A percentile compares a stretch with the other conserved stretches of the same genome.
Evolutionary conservation across 2,888 invertebrate species (phyloP).

Genomic region (Julus scanicus): DNA sequence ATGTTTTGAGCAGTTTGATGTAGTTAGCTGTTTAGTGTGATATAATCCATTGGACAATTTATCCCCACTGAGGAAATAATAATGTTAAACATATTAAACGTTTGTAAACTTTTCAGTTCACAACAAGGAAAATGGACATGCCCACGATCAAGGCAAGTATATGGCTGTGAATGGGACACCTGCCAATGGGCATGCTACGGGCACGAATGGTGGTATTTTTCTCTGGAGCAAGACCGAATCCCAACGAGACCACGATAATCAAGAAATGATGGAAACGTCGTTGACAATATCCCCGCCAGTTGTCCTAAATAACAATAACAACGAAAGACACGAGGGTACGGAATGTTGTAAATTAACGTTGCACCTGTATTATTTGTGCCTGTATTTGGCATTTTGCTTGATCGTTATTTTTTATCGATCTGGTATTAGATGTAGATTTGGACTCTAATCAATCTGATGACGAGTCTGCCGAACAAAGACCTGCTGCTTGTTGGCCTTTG

Average conservation of each 20-base stretch:
- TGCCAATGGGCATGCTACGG: slow-evolving; percentile 40
- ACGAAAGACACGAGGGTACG: slow-evolving; percentile 3
- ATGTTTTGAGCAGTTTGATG: too few species aligned
- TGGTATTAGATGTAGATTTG: background rate
- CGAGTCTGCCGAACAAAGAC: background rate
- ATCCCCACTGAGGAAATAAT: too few species aligned
- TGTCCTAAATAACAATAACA: slow-evolving; percentile 43
- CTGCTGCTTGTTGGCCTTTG: background rate
- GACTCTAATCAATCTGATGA: slow-evolving; percentile 41
- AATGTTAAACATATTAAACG: background rate
- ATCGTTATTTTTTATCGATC: background rate
- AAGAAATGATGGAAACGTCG: slow-evolving; percentile 40
- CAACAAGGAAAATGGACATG: slow-evolving; percentile 50
- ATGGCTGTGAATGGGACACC: slow-evolving; percentile 47
- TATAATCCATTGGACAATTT: too few species aligned
- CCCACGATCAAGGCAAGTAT: slow-evolving; percentile 50
- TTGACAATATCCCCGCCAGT: background rate
- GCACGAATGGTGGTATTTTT: background rate
- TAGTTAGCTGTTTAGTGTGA: too few species aligned
- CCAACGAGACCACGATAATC: background rate
- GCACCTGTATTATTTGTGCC: background rate
- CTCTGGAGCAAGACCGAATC: slow-evolving; percentile 9
- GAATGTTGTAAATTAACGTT: background rate
- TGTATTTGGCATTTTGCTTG: background rate
- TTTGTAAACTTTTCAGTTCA: slow-evolving; percentile 3